phyloP scores from a whole-genome alignment of 2,888 invertebrate species.

The Andrena haemorrhoa region DNA sequence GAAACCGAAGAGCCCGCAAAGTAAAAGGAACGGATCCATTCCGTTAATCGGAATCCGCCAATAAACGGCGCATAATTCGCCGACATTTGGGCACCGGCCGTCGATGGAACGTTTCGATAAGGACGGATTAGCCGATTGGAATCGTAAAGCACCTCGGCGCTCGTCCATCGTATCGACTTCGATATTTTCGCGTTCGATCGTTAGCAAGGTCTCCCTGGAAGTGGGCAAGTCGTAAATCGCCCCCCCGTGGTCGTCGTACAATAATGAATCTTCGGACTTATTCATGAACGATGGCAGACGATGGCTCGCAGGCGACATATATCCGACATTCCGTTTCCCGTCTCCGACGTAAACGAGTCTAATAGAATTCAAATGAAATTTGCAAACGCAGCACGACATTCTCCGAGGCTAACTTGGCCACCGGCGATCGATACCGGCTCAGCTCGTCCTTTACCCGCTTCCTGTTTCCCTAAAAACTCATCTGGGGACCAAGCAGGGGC shows the following conservation, averaged over 20 bases:
- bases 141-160: neutral
- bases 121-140: neutral
- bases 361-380: conserved; percentile 53
- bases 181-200: conserved; percentile 7
- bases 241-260: neutral
- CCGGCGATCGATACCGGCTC: conserved; percentile 12
- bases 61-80: too few relatives aligned
- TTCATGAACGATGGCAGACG: conserved; percentile 25
- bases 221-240: conserved; percentile 8
- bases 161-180: neutral
- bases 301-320: conserved; percentile 20
- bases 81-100: too few relatives aligned
- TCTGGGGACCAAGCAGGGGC: neutral
- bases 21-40: neutral
- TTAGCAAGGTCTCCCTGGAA: conserved; percentile 1
- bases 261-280: conserved; percentile 26
- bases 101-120: too few relatives aligned
- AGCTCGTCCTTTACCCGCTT: neutral
- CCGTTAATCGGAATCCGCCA: too few relatives aligned
- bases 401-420: neutral
- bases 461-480: conserved; percentile 26
- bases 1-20: neutral
- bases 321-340: conserved; percentile 26
- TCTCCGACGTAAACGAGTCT: conserved; percentile 25
- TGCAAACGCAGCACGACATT: conserved; percentile 44